Evolutionary conservation across 2,888 invertebrate species (phyloP), one percentile per base, ranked within the genome.

Genomic region (Agrochola lota): DNA sequence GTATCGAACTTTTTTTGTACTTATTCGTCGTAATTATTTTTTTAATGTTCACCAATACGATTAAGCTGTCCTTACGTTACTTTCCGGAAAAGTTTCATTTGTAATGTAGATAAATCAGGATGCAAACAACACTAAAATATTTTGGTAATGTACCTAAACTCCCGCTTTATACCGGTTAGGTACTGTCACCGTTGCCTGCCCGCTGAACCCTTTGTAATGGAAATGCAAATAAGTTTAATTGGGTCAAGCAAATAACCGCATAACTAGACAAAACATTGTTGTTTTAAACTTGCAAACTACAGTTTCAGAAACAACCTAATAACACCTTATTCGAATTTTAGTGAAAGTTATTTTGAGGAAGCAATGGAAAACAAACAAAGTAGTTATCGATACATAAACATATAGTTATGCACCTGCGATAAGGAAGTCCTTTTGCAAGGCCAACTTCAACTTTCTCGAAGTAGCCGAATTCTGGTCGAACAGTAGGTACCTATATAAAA

Each of bases 171-270:
- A 57, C 46, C n/a, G 71, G 40, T 72, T 52, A 43, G 43, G 43
- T 43, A 55, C 17, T 52, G 57, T 69, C 74, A 57, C 63, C 40
- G 63, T 49, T 30, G 66, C 66, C 59, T 46, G 52, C 43, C 62
- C 71, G 73, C 70, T 83, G 73, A 85, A 84, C 83, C 87, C 83
- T 88, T 82, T 81, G 67, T 83, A 86, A 88, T 90, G 81, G 82
- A 87, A 88, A 90, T 90, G 90, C 88, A 90, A 91, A 90, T 90
- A 90, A 82, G 79, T 80, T 81, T 85, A 90, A 90, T 89, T 89
- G 81, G 89, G 89, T 89, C 90, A 85, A 80, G 84, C 80, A 84
- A 87, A 88, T 87, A 88, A 79, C 74, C 72, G 70, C 68, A 59
- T 77, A 67, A 64, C 80, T 84, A 84, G 77, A 82, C 83, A 80